Percentiles rank a stretch among this genome's conserved stretches.
Evolutionary conservation across 2,888 invertebrate genomes (phyloP).

Genomic region (Lithosia quadra): DNA sequence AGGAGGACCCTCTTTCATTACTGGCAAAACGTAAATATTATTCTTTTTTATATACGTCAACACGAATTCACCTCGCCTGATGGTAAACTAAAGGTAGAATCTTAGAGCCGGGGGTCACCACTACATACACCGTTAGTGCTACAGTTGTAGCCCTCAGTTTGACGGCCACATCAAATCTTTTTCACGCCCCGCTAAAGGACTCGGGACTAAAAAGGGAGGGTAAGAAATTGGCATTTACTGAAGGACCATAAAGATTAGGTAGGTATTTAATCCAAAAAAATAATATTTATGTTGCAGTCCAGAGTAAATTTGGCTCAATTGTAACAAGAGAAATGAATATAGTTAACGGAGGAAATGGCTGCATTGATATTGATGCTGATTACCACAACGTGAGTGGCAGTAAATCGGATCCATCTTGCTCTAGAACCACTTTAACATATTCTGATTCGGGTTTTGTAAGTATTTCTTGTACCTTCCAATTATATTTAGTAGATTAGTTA

Average conservation of each 20-base stretch:
- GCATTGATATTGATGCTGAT: conserved; percentile 65
- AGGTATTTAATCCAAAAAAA: background rate
- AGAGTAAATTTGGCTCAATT: conserved; percentile 73
- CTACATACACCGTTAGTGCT: too few relatives aligned
- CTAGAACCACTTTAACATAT: conserved; percentile 53
- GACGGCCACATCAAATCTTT: too few relatives aligned
- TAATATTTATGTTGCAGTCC: conserved; percentile 64
- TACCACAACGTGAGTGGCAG: conserved; percentile 58
- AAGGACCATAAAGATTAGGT: background rate
- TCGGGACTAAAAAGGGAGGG: too few relatives aligned
- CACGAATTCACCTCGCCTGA: too few relatives aligned
- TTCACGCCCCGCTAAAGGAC: too few relatives aligned
- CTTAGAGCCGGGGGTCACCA: too few relatives aligned
- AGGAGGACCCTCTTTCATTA: conserved; percentile 72
- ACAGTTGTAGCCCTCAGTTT: too few relatives aligned
- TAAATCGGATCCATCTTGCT: conserved; percentile 59
- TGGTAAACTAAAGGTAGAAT: too few relatives aligned
- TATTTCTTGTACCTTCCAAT: conserved; percentile 16
- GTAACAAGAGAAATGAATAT: conserved; percentile 71
- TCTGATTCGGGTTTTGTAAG: conserved; percentile 60
- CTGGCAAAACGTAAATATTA: conserved; percentile 71
- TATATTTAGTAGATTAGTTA: background rate
- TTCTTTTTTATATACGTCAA: too few relatives aligned
- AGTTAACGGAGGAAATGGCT: conserved; percentile 52
- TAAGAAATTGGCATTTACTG: too few relatives aligned